phyloP scores from a whole-genome alignment of 2,797 vertebrate genomes.

The Esox lucius region DNA sequence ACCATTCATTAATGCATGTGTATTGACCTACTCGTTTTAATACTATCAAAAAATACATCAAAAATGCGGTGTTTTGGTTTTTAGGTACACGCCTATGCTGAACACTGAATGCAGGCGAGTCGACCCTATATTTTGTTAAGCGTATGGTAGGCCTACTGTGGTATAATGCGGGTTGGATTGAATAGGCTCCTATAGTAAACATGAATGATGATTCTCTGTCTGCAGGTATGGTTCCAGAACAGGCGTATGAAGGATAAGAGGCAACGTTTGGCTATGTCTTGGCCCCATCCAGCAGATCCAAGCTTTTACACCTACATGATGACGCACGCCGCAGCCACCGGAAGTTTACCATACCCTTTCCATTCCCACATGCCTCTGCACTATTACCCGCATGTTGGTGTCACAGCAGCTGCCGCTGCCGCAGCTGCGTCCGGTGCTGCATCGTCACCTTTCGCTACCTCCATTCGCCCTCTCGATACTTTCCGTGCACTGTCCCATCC shows the following conservation, averaged over 20 bases:
- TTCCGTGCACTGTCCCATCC: slow-evolving; percentile 96
- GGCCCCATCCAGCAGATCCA: slow-evolving; percentile 94
- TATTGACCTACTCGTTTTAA: neutral
- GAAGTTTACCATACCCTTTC: slow-evolving; percentile 96
- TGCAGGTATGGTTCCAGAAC: slow-evolving; percentile 97
- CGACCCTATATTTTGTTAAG: neutral
- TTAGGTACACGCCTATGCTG: neutral
- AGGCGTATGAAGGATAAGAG: slow-evolving; percentile 95
- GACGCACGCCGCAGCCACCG: slow-evolving; percentile 93
- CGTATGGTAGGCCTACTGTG: neutral
- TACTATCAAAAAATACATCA: neutral
- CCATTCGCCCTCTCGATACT: slow-evolving; percentile 94
- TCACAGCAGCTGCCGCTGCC: slow-evolving; percentile 90
- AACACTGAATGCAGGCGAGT: neutral
- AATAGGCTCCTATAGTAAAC: neutral
- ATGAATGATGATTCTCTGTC: slow-evolving; percentile 37
- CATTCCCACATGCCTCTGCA: slow-evolving; percentile 98
- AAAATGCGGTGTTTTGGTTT: neutral
- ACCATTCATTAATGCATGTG: neutral
- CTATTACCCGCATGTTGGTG: slow-evolving; percentile 97
- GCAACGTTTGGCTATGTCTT: slow-evolving; percentile 93
- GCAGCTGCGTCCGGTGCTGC: slow-evolving; percentile 87
- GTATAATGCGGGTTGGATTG: neutral
- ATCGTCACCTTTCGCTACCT: slow-evolving; percentile 90
- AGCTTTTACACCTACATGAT: slow-evolving; percentile 99